Base-by-base conservation (phyloP, 2,797 vertebrate species). In the Uromys caudimaculatus region DNA sequence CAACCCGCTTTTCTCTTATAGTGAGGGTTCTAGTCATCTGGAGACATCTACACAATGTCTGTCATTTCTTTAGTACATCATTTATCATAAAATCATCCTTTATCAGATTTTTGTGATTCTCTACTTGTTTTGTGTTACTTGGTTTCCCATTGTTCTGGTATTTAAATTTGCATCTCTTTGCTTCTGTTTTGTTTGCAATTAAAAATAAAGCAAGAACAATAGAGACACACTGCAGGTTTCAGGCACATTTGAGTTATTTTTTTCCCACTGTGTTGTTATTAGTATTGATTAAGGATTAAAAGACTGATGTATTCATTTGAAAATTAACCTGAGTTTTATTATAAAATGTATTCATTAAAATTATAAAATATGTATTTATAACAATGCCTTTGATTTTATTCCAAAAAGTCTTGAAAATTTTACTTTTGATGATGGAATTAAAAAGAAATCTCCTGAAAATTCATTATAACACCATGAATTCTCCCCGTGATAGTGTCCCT, bases 251-350 rank as follows among this genome's bases (percentile, higher is more conserved):
- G 23, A 62, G 41, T 94, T 93, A 86, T 89, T 95, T 96, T 91
- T 60, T 38, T 86, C 71, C n/a, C 6, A 75, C 23, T 85, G 16
- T 95, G 56, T 91, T 96, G 90, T 95, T 96, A 91, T 95, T 93
- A 93, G 56, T 84, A 35, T 95, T 96, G 24, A 88, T 94, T 84
- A 97, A 95, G 38, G 60, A 96, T 96, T 95, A 94, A 95, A 23
- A 83, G 89, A 96, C 78, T 79, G 7, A 96, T 86, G 44, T 62
- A 75, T 77, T 94, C 38, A 90, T 95, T 97, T 96, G 58, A 93
- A 96, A 95, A 9, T 0, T 94, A 94, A 76, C 5, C 4, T 93
- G 35, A 77, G 81, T 95, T 90, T 90, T 62, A 35, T 77, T 95
- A 89, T 92, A 44, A 89, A 85, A 50, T 83, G 85, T 75, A 67